Percentiles rank a stretch among this genome's conserved stretches.
Evolutionary conservation across 2,797 vertebrate species (phyloP).

Genomic region (Zalophus californianus): DNA sequence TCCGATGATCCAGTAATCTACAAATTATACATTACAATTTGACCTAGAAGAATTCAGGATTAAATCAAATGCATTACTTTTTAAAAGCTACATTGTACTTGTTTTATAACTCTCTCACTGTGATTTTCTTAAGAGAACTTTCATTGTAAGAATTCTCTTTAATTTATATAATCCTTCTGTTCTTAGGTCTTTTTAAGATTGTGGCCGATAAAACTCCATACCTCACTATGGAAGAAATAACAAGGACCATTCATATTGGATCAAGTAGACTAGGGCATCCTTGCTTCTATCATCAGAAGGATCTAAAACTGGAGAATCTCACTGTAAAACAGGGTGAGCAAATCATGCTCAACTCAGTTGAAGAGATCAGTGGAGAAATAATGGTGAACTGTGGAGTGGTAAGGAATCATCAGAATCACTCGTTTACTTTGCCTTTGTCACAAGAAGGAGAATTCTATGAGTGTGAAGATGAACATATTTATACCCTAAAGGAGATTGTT

Average conservation of each 20-base stretch:
- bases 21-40: background rate
- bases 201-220: conserved; percentile 90
- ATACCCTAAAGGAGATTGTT: conserved; percentile 91
- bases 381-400: conserved; percentile 86
- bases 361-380: conserved; percentile 75
- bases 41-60: background rate
- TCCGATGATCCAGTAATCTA: background rate
- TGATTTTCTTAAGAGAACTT: conserved; percentile 38
- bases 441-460: conserved; percentile 91
- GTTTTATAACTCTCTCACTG: background rate
- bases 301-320: conserved; percentile 84
- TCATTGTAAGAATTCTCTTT: conserved; percentile 40
- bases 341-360: conserved; percentile 88
- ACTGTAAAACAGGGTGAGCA: conserved; percentile 85
- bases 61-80: background rate
- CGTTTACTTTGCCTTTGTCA: conserved; percentile 87
- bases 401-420: conserved; percentile 82
- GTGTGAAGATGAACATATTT: conserved; percentile 91
- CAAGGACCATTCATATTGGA: conserved; percentile 86
- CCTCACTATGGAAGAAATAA: conserved; percentile 89
- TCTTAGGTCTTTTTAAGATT: conserved; percentile 91
- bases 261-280: conserved; percentile 88
- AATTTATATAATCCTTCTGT: conserved; percentile 77
- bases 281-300: conserved; percentile 85
- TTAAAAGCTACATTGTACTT: background rate